Percentiles rank a stretch among this genome's conserved stretches.
phyloP scores from a whole-genome alignment of 2,113 vertebrate genomes.

The Gallinago media region DNA sequence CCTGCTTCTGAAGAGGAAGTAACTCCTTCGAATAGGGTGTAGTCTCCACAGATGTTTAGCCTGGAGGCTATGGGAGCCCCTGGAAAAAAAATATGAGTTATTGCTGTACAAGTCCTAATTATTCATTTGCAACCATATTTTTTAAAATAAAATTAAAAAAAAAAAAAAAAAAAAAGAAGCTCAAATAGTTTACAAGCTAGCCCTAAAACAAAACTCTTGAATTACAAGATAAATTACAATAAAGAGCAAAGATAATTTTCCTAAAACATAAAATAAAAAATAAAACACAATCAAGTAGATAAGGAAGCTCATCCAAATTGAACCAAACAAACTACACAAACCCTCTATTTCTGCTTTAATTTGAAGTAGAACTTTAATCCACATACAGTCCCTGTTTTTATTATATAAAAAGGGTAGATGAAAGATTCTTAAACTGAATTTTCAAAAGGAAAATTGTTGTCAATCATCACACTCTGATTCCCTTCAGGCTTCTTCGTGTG shows the following conservation, averaged over 20 bases:
- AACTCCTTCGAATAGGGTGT: neutral
- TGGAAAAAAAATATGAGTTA: neutral
- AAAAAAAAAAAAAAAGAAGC: neutral
- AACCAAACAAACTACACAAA: neutral
- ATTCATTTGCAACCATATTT: neutral
- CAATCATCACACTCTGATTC: neutral
- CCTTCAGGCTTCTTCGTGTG: neutral
- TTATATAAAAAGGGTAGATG: neutral
- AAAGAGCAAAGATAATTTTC: neutral
- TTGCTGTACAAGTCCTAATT: neutral
- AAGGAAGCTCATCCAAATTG: neutral
- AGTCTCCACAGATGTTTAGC: slow-evolving; percentile 42
- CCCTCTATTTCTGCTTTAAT: neutral
- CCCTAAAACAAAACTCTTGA: neutral
- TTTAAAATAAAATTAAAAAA: neutral
- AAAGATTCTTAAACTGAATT: neutral
- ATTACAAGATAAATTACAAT: neutral
- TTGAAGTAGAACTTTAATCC: neutral
- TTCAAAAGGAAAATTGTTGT: neutral
- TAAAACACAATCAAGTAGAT: neutral
- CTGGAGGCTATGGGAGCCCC: neutral
- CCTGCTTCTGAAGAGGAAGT: slow-evolving; percentile 34
- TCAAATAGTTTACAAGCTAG: neutral
- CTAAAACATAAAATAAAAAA: neutral
- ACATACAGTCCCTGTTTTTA: neutral